Evolutionary conservation across 2,797 vertebrate genomes (phyloP), one percentile per base, ranked within the genome.

Genomic region (Chanos chanos): DNA sequence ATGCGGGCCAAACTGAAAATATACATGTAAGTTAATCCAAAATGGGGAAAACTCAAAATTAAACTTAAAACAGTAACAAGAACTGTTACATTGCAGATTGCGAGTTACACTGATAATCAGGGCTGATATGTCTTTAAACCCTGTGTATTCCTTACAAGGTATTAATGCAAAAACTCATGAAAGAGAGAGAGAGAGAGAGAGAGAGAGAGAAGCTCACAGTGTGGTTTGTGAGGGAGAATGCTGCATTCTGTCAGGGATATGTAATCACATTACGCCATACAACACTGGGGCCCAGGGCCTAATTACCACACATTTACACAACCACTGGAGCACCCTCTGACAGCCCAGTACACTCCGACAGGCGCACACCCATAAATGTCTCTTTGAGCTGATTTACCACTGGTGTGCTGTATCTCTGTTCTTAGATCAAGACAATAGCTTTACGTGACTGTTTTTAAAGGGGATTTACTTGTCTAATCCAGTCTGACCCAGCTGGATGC

Each of bases 191-290:
- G 5, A 16, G 19, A 19, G 12, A 34, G 5, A 48, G 44, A 65
- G 77, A 73, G 71, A 54, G 71, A 65, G 70, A 61, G 75, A 77
- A 77, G 40, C 16, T 22, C 44, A 56, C 66, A 72, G 40, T 80
- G 82, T 68, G 83, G 82, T 86, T 8, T 68, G n/a, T 66, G 68
- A 70, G 70, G 76, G 72, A 83, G 81, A 83, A 85, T 50, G 58
- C 60, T 71, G 76, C 81, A 85, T 87, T 87, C 81, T 88, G 81
- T 73, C 63, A 63, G 72, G 30, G 77, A 77, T 80, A 79, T 83
- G 86, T 88, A 83, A 89, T 88, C 74, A 59, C 78, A 88, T 87
- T 79, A 86, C 78, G 33, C 67, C 78, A 85, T 76, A 53, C 70
- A 3, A 28, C 80, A 79, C 82, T 61, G 57, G 74, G 70, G 72